These are phyloP conservation scores for Cynodonichthys magdalenae DNA, from an alignment of 2,797 vertebrate species.

Conservation along the genomic window DNA sequence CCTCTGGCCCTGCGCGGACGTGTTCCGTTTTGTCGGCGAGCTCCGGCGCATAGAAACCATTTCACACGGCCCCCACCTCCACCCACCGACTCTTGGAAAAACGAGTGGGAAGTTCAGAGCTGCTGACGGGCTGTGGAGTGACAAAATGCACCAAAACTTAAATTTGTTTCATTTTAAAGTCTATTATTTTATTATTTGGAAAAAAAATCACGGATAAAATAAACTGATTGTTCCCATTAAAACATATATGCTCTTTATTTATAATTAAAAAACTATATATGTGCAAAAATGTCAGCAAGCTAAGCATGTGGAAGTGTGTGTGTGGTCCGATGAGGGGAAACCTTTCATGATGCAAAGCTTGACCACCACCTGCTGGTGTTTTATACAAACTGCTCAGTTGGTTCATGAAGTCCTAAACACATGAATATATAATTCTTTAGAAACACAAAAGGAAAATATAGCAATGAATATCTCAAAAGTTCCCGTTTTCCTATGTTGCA, in stretches of 20 bases:
- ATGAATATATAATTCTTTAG: neutral
- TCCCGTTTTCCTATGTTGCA: neutral
- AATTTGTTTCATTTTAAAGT: neutral
- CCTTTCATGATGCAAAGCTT: slow-evolving; percentile 28
- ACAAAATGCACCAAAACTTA: neutral
- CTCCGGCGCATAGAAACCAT: slow-evolving; percentile 64
- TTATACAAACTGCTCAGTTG: neutral
- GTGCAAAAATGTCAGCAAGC: slow-evolving; percentile 39
- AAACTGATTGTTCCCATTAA: neutral
- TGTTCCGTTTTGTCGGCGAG: slow-evolving; percentile 78
- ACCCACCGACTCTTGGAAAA: slow-evolving; percentile 58
- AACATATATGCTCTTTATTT: neutral
- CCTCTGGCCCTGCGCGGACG: slow-evolving; percentile 71
- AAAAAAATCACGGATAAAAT: slow-evolving; percentile 8
- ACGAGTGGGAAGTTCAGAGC: slow-evolving; percentile 57
- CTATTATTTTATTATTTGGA: neutral
- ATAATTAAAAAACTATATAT: neutral
- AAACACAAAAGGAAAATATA: neutral
- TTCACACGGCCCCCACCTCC: slow-evolving; percentile 63
- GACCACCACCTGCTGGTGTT: slow-evolving; percentile 60
- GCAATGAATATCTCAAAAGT: neutral
- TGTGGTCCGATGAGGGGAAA: slow-evolving; percentile 58
- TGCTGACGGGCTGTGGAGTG: slow-evolving; percentile 35
- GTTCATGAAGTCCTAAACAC: neutral
- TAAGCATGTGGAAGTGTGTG: slow-evolving; percentile 64